Percentiles rank a stretch among this genome's conserved stretches.
Conservation (phyloP, 2,113 vertebrate genomes). For the Oncorhynchus mykiss region DNA sequence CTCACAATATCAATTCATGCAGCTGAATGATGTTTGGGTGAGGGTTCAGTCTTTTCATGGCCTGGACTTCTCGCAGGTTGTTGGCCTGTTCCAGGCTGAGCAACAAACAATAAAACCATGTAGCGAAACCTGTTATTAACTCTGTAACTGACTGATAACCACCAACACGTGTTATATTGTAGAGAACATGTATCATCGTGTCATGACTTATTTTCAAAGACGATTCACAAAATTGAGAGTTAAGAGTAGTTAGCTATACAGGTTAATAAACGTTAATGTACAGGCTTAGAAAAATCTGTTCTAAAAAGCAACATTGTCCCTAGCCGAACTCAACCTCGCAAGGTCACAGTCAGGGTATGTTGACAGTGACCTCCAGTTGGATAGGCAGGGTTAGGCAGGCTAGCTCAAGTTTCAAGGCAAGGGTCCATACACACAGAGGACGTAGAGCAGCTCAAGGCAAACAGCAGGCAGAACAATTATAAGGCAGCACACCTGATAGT, state of each 20-base stretch:
- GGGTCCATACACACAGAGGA: constrained; percentile 4
- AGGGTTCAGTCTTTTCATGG: constrained; percentile 68
- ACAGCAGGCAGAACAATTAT: constrained; percentile 1
- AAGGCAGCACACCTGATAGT: constrained; percentile 6
- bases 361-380: constrained; percentile 31
- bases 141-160: not conserved
- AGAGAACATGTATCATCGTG: no score
- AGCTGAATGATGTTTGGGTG: constrained; percentile 74
- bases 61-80: constrained; percentile 72
- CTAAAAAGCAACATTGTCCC: constrained; percentile 7
- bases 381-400: constrained; percentile 21
- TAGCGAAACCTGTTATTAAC: not conserved
- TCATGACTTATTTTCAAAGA: no score
- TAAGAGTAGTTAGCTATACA: no score
- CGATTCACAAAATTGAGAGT: no score
- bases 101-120: not conserved
- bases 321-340: constrained; percentile 26
- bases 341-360: constrained; percentile 29
- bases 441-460: not conserved
- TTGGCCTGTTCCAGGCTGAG: constrained; percentile 73
- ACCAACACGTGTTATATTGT: not conserved
- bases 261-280: no score
- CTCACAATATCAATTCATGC: constrained; percentile 35
- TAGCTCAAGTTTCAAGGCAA: constrained; percentile 42
- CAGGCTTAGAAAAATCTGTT: constrained; percentile 3